Evolutionary conservation across 2,888 invertebrate species (phyloP).

Genomic region (Ectemnius cavifrons): DNA sequence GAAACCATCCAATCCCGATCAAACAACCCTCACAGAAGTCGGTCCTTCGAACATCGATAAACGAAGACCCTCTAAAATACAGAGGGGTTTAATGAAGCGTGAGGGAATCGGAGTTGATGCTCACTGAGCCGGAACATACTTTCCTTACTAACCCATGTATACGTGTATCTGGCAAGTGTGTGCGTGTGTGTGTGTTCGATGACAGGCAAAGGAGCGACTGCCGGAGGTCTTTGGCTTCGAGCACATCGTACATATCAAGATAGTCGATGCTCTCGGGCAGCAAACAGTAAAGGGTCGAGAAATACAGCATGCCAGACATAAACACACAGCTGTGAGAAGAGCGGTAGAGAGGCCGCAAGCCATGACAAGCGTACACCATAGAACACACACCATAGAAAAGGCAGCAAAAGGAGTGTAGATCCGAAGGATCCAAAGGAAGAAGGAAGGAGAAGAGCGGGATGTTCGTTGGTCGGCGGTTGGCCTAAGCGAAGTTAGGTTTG

Average conservation of each 20-base stretch:
- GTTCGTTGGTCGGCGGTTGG: conserved; percentile 48
- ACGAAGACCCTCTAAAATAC: too few relatives aligned
- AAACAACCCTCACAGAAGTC: background rate
- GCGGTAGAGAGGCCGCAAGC: conserved; percentile 13
- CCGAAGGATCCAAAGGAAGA: conserved; percentile 30
- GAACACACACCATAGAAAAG: background rate
- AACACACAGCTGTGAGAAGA: background rate
- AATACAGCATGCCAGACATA: conserved; percentile 10
- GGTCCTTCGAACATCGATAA: background rate
- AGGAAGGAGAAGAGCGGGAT: conserved; percentile 20
- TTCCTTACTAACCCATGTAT: too few relatives aligned
- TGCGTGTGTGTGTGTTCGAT: background rate
- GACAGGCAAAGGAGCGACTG: conserved; percentile 1
- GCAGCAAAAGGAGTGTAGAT: background rate
- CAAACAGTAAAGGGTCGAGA: conserved; percentile 15
- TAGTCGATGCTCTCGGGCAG: background rate
- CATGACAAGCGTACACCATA: background rate
- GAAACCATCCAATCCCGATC: background rate
- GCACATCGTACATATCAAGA: conserved; percentile 25
- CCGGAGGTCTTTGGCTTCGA: conserved; percentile 38
- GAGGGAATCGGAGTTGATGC: too few relatives aligned
- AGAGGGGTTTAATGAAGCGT: too few relatives aligned
- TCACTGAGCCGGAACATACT: background rate
- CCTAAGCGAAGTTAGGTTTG: conserved; percentile 68
- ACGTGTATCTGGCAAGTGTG: too few relatives aligned